A percentile compares a stretch with the other conserved stretches of the same genome.
phyloP scores from a whole-genome alignment of 2,797 vertebrate genomes.

The Coccyzus lansbergi region DNA sequence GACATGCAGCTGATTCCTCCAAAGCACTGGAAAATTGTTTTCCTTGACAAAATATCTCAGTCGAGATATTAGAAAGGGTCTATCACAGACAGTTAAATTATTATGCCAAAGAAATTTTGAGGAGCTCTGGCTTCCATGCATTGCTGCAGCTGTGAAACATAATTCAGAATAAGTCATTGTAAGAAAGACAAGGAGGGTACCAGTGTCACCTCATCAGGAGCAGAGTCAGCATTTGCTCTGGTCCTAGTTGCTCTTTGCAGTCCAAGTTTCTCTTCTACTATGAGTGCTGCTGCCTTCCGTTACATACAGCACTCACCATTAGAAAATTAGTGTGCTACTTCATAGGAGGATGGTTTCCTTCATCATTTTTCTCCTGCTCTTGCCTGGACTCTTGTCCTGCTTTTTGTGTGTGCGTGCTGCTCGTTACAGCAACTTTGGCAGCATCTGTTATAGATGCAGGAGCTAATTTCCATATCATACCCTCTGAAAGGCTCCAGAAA shows the following conservation, averaged over 20 bases:
- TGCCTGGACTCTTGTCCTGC: neutral
- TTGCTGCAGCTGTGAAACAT: neutral
- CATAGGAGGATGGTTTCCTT: neutral
- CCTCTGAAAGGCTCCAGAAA: neutral
- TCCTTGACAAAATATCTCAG: neutral
- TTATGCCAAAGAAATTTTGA: neutral
- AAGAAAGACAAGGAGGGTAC: neutral
- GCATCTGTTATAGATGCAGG: rapidly evolving
- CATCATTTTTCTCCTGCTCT: neutral
- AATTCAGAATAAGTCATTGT: neutral
- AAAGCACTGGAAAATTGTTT: neutral
- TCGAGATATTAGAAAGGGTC: neutral
- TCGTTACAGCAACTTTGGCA: neutral
- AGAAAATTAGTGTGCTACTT: neutral
- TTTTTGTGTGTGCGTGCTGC: neutral
- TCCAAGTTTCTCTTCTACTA: neutral
- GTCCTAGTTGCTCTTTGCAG: neutral
- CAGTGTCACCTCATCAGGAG: rapidly evolving
- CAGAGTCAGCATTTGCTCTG: neutral
- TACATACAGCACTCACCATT: neutral
- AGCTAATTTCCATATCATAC: neutral
- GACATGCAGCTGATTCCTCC: neutral
- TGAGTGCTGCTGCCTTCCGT: neutral
- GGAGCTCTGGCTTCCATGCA: neutral
- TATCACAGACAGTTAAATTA: neutral